Evolutionary conservation across 2,113 vertebrate genomes (phyloP).

Genomic region (Etheostoma cragini): DNA sequence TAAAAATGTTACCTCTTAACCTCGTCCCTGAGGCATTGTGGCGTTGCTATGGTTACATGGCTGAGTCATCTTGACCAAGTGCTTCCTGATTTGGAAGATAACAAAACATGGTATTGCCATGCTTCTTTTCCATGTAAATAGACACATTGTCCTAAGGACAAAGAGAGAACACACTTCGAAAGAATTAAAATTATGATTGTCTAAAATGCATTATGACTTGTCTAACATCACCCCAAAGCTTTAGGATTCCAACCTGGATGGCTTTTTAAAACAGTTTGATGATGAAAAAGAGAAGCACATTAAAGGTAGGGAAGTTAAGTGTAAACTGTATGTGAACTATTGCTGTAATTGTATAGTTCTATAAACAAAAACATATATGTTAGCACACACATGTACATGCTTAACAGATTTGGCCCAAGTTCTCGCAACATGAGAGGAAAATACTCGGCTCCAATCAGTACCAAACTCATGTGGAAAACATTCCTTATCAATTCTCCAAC

Average conservation of each 20-base stretch:
- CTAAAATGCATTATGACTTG: too few relatives aligned
- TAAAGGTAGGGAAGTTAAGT: neutral
- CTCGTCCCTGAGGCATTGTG: slow-evolving; percentile 18
- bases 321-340: slow-evolving; percentile 27
- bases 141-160: too few relatives aligned
- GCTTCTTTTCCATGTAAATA: too few relatives aligned
- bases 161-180: too few relatives aligned
- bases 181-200: too few relatives aligned
- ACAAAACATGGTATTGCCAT: too few relatives aligned
- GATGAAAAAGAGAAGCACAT: slow-evolving; percentile 20
- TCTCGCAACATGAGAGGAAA: slow-evolving; percentile 39
- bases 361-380: slow-evolving; percentile 20
- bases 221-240: too few relatives aligned
- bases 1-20: slow-evolving; percentile 68
- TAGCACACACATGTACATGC: neutral
- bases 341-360: neutral
- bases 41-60: slow-evolving; percentile 12
- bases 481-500: slow-evolving; percentile 77
- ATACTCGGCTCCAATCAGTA: slow-evolving; percentile 36
- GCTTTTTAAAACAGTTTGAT: slow-evolving; percentile 17
- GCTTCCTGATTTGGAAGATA: slow-evolving; percentile 23
- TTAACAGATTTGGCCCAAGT: slow-evolving; percentile 70
- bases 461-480: slow-evolving; percentile 79
- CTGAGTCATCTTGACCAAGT: slow-evolving; percentile 25
- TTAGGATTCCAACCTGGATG: neutral